Conservation (phyloP, 1,140 invertebrate genomes). For the Zaprionus gabonicus region DNA sequence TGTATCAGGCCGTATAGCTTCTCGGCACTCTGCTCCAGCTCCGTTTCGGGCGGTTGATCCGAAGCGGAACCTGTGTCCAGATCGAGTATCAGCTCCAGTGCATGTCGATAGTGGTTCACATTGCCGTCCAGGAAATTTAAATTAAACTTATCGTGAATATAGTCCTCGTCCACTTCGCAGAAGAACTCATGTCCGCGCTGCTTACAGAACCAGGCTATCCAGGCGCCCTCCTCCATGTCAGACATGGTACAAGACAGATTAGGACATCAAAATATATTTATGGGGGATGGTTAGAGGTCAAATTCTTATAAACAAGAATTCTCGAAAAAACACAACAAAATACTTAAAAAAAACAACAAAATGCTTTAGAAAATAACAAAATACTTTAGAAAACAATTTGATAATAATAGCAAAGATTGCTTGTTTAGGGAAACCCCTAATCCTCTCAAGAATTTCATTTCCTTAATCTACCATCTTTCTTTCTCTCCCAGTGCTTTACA, state of each 20-base stretch:
- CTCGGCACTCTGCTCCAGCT: slow-evolving; percentile 99
- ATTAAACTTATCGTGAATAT: slow-evolving; percentile 75
- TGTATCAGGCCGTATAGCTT: slow-evolving; percentile 99
- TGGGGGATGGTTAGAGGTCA: not conserved
- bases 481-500: slow-evolving; percentile 69
- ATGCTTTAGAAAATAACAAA: not conserved
- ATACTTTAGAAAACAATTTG: slow-evolving; percentile 14
- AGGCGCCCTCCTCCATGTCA: slow-evolving; percentile 64
- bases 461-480: no score
- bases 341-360: not conserved
- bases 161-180: slow-evolving; percentile 68
- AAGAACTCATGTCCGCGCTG: slow-evolving; percentile 76
- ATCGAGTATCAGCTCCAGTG: slow-evolving; percentile 67
- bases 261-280: not conserved
- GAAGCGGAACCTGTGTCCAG: slow-evolving; percentile 94
- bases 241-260: slow-evolving; percentile 40
- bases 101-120: slow-evolving; percentile 67
- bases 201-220: slow-evolving; percentile 74
- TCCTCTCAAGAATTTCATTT: not conserved
- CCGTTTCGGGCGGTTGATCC: slow-evolving; percentile 98
- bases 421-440: not conserved
- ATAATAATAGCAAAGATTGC: not conserved
- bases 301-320: not conserved
- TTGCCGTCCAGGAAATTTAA: slow-evolving; percentile 66
- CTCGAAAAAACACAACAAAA: not conserved